Evolutionary conservation across 2,797 vertebrate genomes (phyloP), one percentile per base, ranked within the genome.

Genomic region (Liasis olivaceus): DNA sequence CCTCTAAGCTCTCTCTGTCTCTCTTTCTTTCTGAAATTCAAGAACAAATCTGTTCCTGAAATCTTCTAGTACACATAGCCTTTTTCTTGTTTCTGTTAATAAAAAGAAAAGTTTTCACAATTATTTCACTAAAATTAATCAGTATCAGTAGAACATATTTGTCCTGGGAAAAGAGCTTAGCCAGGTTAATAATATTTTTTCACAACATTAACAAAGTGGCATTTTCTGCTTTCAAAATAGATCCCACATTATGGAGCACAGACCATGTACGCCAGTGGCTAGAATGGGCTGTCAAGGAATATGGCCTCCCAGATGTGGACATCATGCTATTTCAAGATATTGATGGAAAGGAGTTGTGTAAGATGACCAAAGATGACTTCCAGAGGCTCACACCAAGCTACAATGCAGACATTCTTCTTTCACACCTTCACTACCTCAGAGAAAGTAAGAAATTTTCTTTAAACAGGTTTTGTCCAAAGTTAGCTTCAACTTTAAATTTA

Each of bases 371-470:
- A 95, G 98, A 98, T 0, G 98, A 99, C 96, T 98, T 99, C 95
- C 98, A 98, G 96, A 97, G 98, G 91, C 98, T 99, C 92, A 99
- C 98, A 0, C 97, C 98, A 7, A 98, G 98, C 97, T 99, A 98
- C 96, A 98, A 98, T 0, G 98, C 98, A 3, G 98, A 99, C 94
- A 98, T 99, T 95, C 98, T 99, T 36, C 98, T 98, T 92, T 99
- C 98, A 9, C 98, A 99, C 92, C 98, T 99, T 95, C 98, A 98
- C 98, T 99, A 99, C 98, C 98, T 99, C 98, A 98, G 98, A 98
- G 98, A 99, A 98, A 98, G 98, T 98, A 98, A 98, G 97, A 62
- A 17, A 4, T 31, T 20, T 93, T 95, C 88, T 91, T 11, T 26
- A 11, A 81, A 88, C 36, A 12, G 56, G n/a, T 62, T 1, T 1